Evolutionary conservation across 2,888 invertebrate species (phyloP).

Genomic region (Dromius quadrimaculatus): DNA sequence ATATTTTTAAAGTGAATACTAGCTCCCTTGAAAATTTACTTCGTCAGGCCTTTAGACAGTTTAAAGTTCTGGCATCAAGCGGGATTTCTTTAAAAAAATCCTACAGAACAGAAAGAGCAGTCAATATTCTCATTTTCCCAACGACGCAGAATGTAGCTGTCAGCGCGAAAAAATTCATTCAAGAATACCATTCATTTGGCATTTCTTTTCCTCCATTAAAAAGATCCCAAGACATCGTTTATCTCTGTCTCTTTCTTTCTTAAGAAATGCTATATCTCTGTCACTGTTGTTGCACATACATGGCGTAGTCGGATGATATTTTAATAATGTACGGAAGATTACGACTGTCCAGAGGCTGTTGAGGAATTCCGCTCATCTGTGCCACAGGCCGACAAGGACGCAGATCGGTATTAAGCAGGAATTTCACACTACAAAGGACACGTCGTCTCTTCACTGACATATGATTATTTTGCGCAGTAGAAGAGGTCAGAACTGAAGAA

Average conservation of each 20-base stretch:
- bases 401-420: conserved; percentile 40
- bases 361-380: conserved; percentile 48
- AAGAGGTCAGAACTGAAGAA: too few species aligned
- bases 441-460: conserved; percentile 12
- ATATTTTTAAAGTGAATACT: too few species aligned
- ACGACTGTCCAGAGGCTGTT: conserved; percentile 34
- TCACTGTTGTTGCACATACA: conserved; percentile 23
- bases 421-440: conserved; percentile 39
- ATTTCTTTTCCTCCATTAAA: conserved; percentile 23
- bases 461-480: conserved; percentile 28
- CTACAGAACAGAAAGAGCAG: conserved; percentile 8
- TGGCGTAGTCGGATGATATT: conserved; percentile 46
- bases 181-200: conserved; percentile 30
- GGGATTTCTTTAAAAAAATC: too few species aligned
- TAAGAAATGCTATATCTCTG: neutral
- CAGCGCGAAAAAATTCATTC: conserved; percentile 37
- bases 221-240: conserved; percentile 8
- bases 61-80: too few species aligned
- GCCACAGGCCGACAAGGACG: conserved; percentile 14
- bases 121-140: conserved; percentile 21
- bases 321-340: conserved; percentile 50
- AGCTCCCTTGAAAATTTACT: too few species aligned
- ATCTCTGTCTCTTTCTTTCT: conserved; percentile 11
- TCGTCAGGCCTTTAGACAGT: too few species aligned
- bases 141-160: conserved; percentile 23